Percentiles rank a stretch among this genome's conserved stretches.
Conservation (phyloP, 2,888 invertebrate genomes). For the Brachylomia viminalis region DNA sequence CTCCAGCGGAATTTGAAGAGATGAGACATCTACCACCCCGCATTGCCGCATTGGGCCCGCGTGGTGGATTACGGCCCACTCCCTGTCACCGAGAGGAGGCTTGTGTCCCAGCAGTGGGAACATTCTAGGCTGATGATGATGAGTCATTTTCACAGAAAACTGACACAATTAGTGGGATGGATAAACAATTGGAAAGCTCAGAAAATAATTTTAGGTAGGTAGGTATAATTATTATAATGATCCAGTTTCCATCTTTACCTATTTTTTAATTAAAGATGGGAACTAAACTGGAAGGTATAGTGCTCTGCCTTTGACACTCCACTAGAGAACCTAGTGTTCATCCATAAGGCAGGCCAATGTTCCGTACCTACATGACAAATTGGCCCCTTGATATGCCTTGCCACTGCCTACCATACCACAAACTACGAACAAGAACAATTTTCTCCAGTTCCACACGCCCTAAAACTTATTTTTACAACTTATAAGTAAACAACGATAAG, state of each 20-base stretch:
- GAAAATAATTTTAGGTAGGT: not conserved
- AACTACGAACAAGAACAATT: not conserved
- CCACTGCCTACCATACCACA: not conserved
- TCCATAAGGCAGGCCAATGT: not conserved
- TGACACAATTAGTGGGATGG: not conserved
- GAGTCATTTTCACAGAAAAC: not conserved
- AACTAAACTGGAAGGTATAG: not conserved
- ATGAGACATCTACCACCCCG: no score
- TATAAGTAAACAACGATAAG: conserved; percentile 42
- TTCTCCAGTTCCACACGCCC: no score
- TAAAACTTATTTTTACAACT: not conserved
- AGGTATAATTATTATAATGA: not conserved
- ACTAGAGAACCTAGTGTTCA: not conserved
- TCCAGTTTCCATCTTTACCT: not conserved
- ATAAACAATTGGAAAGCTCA: not conserved
- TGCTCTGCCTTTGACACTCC: no score
- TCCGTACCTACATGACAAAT: not conserved
- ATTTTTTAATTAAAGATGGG: not conserved
- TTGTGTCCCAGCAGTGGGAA: no score
- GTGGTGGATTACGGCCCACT: no score
- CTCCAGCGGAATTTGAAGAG: no score
- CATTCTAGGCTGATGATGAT: no score
- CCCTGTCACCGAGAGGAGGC: no score
- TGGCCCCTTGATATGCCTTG: no score
- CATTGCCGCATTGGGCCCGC: no score